These are phyloP conservation scores for Anser cygnoides DNA, from an alignment of 2,113 vertebrate genomes.

Conservation along the genomic window DNA sequence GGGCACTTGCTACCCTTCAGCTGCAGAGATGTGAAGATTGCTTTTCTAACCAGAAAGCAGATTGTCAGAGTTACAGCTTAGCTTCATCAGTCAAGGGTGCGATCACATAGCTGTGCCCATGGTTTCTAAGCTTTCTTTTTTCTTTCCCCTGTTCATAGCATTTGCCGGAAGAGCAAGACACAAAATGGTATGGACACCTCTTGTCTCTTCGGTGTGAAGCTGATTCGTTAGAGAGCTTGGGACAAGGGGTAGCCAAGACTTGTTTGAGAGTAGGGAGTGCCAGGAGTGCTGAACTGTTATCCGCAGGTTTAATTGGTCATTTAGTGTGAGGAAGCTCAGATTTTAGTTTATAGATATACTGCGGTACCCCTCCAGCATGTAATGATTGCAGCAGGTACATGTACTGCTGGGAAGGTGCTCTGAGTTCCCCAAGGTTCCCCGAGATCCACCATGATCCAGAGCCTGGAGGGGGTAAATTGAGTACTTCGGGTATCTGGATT, in stretches of 20 bases:
- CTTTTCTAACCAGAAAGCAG: background rate
- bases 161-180: background rate
- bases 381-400: background rate
- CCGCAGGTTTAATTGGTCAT: background rate
- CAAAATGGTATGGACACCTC: background rate
- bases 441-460: background rate
- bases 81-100: background rate
- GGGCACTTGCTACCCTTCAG: background rate
- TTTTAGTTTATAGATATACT: background rate
- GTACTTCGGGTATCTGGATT: background rate
- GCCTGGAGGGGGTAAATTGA: background rate
- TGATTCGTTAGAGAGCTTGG: background rate
- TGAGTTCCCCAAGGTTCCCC: rapidly evolving
- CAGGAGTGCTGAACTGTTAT: background rate
- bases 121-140: too few relatives aligned
- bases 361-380: background rate
- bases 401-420: background rate
- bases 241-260: background rate
- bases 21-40: background rate
- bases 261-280: background rate
- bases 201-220: background rate
- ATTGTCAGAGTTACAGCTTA: background rate
- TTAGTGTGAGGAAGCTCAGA: background rate
- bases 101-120: background rate
- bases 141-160: background rate